Percentiles rank a stretch among this genome's conserved stretches.
phyloP scores from a whole-genome alignment of 92 coral and sea anemone genomes.

The Anthopleura xanthogrammica region DNA sequence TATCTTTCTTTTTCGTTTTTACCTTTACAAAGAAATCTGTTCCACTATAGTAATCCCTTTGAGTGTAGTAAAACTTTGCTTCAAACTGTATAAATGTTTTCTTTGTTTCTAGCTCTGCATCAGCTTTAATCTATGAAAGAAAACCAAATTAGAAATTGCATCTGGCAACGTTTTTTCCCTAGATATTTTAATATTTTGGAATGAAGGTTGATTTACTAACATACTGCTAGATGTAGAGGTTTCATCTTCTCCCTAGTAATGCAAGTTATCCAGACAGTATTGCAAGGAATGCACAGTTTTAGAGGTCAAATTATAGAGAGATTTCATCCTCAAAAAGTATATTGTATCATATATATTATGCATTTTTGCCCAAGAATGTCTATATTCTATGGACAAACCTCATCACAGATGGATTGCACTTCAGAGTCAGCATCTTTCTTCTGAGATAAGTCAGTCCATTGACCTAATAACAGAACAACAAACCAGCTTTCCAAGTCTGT shows the following conservation, averaged over 20 bases:
- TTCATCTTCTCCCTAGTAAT: too few relatives aligned
- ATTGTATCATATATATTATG: too few relatives aligned
- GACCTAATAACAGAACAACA: background rate
- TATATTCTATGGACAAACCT: background rate
- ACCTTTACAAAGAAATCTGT: constrained; percentile 90
- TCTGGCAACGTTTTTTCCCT: background rate
- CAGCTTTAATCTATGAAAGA: constrained; percentile 54
- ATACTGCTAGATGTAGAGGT: too few relatives aligned
- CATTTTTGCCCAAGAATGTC: too few relatives aligned
- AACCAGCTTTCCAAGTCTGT: background rate
- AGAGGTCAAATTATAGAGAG: background rate
- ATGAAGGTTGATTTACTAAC: too few relatives aligned
- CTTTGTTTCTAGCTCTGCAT: constrained; percentile 59
- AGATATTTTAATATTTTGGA: too few relatives aligned
- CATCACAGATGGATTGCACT: background rate
- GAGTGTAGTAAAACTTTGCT: constrained; percentile 58
- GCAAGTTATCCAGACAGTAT: background rate
- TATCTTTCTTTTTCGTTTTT: background rate
- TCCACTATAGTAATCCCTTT: constrained; percentile 71
- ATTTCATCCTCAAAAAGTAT: too few relatives aligned
- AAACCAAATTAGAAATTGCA: background rate
- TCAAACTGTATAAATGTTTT: constrained; percentile 47
- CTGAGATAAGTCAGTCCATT: background rate
- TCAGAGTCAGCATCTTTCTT: background rate
- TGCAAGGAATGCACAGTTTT: background rate